Conservation (phyloP, 2,888 invertebrate genomes). For the Noctua janthina region DNA sequence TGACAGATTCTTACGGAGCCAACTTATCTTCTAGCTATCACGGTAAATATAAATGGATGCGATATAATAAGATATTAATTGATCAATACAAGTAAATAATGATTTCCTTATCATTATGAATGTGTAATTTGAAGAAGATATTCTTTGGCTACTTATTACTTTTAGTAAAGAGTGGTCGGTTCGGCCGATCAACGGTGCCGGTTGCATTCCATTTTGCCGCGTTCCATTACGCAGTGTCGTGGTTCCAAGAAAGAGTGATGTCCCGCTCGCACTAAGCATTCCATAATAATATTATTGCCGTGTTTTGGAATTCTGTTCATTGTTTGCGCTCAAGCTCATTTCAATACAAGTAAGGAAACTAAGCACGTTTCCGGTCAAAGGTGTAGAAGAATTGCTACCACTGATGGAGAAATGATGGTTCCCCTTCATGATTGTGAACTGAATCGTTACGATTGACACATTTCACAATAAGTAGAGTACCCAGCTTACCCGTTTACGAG, state of each 20-base stretch:
- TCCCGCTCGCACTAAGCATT: constrained; percentile 87
- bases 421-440: not conserved
- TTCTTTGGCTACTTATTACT: constrained; percentile 60
- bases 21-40: not conserved
- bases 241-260: constrained; percentile 87
- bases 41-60: constrained; percentile 18
- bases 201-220: constrained; percentile 87
- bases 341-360: constrained; percentile 83
- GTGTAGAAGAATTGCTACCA: constrained; percentile 66
- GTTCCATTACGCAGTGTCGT: constrained; percentile 85
- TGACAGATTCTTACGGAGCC: constrained; percentile 9
- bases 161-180: constrained; percentile 69
- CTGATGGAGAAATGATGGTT: constrained; percentile 13
- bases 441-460: constrained; percentile 22
- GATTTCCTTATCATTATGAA: constrained; percentile 9
- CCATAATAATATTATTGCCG: constrained; percentile 79
- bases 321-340: constrained; percentile 85
- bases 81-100: constrained; percentile 27
- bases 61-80: constrained; percentile 24
- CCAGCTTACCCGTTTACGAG: constrained; percentile 20
- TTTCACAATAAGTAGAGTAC: constrained; percentile 25
- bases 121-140: constrained; percentile 39
- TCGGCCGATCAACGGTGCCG: constrained; percentile 66
- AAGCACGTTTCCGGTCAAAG: constrained; percentile 81
- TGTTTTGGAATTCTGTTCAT: constrained; percentile 88